Evolutionary conservation across 1,140 invertebrate species (phyloP), one percentile per base, ranked within the genome.

Genomic region (Oryctes rhinoceros): DNA sequence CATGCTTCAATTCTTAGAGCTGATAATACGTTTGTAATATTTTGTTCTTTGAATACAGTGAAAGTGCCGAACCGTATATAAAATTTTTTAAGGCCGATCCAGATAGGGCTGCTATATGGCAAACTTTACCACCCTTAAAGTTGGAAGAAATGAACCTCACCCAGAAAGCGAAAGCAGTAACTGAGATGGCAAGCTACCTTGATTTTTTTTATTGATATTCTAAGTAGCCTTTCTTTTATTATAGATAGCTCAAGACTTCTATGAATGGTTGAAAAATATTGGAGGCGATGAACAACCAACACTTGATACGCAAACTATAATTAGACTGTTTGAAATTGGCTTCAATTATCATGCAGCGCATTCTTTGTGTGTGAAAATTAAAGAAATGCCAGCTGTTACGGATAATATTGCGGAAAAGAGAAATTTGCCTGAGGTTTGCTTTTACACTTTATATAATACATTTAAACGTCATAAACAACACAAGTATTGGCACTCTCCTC

Each of bases 321-420:
- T 88, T 53, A 87, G 89, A 59, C 89, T 91, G 88, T 91, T 91
- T 79, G 86, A 91, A 87, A 90, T 92, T 74, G 90, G 91, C 86
- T 92, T 92, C 81, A 89, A 89, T 24, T 88, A 85, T 85, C 89
- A 88, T 86, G 90, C 87, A 80, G 90, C 88, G 78, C 88, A 86
- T 83, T 89, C 89, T 0, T 80, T 90, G 4, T 85, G 87, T 7
- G 80, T 89, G 13, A 82, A 88, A 83, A 84, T 89, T 2, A 88
- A 87, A 81, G 89, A 90, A 79, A 81, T 90, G 75, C 87, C 89
- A 9, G 88, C 89, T 75, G 89, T 90, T 15, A 83, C 88, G 0
- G 84, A 88, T 81, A 85, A 81, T 79, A 87, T 90, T 81, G 89
- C 89, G 7, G 84, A 88, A 49, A 86, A 85, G 39, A 83, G 86